Base-by-base conservation (phyloP, 2,113 vertebrate genomes). In the Machaerirhynchus nigripectus region DNA sequence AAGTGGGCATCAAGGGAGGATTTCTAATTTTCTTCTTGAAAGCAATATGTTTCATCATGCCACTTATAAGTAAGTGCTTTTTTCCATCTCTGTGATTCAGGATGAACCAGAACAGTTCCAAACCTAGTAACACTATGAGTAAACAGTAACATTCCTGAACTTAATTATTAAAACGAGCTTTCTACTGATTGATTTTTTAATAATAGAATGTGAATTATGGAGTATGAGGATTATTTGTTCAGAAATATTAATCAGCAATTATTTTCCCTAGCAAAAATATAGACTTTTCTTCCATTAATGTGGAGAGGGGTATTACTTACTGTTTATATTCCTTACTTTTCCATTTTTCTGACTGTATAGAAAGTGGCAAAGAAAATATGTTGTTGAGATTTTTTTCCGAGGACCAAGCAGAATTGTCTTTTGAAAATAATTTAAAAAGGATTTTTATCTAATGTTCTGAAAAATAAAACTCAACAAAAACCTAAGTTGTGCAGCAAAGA, bases 11-110 rank as follows among this genome's bases (percentile, higher is more conserved):
- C 90, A 60, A 78, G 84, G 93, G 79, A 91, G 27, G 2, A 75
- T 77, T 93, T 94, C 85, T 94, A 78, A 93, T 97, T 96, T 95
- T 87, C 82, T 70, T 92, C 83, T 63, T 93, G 86, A 89, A 94
- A 79, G 81, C 88, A 96, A 30, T 82, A 91, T 80, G 55, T 83
- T 93, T 93, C 82, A 84, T 88, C 60, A 59, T 68, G 37, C 68
- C 56, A 90, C 83, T 88, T 93, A 26, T 3, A 73, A 80, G 5
- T 40, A n/a, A 81, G 65, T 75, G 23, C 4, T 93, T 81, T 47
- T 89, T 93, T 84, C 44, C 35, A 75, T 77, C 3, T 2, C 59
- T 77, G 3, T 49, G 14, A 80, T 77, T 74, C 50, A 75, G 8
- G 18, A 73, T 59, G 52, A 94, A 78, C 44, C 26, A 84, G 64